phyloP scores from a whole-genome alignment of 1,140 invertebrate species.

The Aphis craccivora region DNA sequence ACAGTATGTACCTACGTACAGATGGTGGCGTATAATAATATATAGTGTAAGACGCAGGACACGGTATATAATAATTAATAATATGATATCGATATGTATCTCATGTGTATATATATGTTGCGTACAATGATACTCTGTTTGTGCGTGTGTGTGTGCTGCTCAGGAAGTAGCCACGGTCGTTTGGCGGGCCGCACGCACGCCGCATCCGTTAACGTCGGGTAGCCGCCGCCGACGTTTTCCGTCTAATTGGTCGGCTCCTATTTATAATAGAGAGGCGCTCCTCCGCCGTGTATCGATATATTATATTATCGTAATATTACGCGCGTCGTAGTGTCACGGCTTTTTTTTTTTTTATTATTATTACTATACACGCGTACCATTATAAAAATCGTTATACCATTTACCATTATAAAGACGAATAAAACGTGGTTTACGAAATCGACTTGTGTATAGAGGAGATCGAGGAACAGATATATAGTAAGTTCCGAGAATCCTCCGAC shows the following conservation, averaged over 20 bases:
- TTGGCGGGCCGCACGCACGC: background rate
- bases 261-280: background rate
- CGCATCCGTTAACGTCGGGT: background rate
- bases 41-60: background rate
- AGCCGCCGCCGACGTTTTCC: background rate
- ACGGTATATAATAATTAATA: background rate
- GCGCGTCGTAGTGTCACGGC: too few species aligned
- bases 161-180: background rate
- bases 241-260: conserved; percentile 1
- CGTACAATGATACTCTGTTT: background rate
- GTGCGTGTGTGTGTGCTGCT: background rate
- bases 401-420: background rate
- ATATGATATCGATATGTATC: background rate
- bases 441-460: too few species aligned
- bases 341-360: background rate
- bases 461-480: too few species aligned
- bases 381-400: background rate
- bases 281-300: background rate
- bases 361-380: too few species aligned
- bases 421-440: too few species aligned
- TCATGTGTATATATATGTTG: background rate
- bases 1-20: background rate
- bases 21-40: too few species aligned
- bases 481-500: background rate
- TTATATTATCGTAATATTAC: background rate